phyloP scores from a whole-genome alignment of 2,113 vertebrate genomes.

The Meleagris gallopavo region DNA sequence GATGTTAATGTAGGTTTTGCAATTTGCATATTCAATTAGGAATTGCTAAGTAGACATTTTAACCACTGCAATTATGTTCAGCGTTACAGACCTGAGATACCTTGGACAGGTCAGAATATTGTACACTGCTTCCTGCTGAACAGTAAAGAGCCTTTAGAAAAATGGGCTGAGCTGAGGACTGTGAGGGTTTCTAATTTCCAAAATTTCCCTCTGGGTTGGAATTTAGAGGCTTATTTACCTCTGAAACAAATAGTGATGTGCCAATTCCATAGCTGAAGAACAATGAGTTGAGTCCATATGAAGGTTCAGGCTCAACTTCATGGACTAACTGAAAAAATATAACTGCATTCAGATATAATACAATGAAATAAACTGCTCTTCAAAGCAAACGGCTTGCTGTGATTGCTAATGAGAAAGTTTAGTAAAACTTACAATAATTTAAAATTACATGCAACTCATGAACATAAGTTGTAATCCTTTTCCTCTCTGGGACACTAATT shows the following conservation, averaged over 20 bases:
- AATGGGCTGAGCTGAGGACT: background rate
- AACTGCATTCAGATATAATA: background rate
- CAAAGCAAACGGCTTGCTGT: background rate
- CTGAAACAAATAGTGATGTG: background rate
- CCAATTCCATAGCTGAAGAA: background rate
- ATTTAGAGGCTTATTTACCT: background rate
- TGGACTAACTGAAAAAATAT: background rate
- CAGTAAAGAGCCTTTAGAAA: rapidly evolving
- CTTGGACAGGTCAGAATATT: constrained; percentile 5
- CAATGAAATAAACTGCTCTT: background rate
- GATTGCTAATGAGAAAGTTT: background rate
- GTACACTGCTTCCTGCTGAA: background rate
- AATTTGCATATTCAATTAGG: constrained; percentile 62
- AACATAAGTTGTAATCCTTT: background rate
- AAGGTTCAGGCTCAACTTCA: background rate
- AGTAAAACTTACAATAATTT: background rate
- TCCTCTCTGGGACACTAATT: constrained; percentile 11
- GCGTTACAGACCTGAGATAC: background rate
- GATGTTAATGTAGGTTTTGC: constrained; percentile 41
- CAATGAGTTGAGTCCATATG: background rate
- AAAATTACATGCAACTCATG: background rate
- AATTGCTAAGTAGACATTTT: constrained; percentile 24
- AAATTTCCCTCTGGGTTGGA: background rate
- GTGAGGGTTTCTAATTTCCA: background rate
- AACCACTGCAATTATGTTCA: background rate